Evolutionary conservation across 2,888 invertebrate species (phyloP), one percentile per base, ranked within the genome.

Genomic region (Archaeoteleia sp.): DNA sequence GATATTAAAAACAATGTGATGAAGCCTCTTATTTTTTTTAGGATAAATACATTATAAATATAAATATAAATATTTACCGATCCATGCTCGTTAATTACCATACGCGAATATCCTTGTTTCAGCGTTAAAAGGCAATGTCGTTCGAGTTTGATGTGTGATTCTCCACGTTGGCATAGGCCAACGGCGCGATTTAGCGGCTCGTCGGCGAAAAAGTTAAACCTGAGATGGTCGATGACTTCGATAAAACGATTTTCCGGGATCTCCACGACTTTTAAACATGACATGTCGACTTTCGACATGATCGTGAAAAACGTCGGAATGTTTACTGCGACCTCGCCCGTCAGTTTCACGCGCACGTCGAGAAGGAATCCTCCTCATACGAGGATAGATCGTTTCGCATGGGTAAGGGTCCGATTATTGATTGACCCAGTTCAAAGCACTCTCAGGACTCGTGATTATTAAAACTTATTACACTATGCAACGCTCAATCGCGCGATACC

Each of bases 161-260:
- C 89, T 0, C 93, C 93, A 3, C 89, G 88, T 43, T 88, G 84
- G 78, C 93, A 94, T 3, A 94, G 87, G 7, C 89, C 88, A n/a
- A 93, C 91, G 0, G 93, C 92, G 74, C 90, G 89, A 86, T 95
- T 95, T 37, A 95, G 87, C 0, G 95, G 94, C 82, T 95, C 95
- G 80, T 95, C 95, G 0, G 93, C 91, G 83, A 95, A 95, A 87
- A 93, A 93, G 79, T 90, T 92, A 71, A 89, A 86, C 25, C 93
- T 88, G 45, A 95, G 87, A 81, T 94, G 93, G 15, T 88, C 84
- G 66, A 95, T 89, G 42, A 93, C 92, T 15, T 72, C 89, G 15
- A 89, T 87, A 74, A 88, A 89, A 67, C 87, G 86, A 32, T 86
- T 82, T 71, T 86, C 85, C 15, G 87, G 86, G 49, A 89, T 86